A percentile compares a stretch with the other conserved stretches of the same genome.
phyloP scores from a whole-genome alignment of 2,888 invertebrate genomes.

The Sinelater perroti region DNA sequence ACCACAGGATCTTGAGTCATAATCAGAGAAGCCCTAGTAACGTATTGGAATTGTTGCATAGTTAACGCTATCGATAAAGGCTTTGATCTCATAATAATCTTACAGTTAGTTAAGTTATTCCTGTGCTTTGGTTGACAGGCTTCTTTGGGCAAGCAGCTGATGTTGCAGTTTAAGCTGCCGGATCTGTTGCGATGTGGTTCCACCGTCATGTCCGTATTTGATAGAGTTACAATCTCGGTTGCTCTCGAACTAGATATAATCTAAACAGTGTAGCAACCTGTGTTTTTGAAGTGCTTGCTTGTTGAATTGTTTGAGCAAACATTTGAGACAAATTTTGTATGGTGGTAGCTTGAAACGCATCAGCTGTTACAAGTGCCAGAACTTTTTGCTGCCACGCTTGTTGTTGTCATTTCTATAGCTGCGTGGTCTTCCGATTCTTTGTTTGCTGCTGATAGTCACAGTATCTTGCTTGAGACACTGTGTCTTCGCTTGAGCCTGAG shows the following conservation, averaged over 20 bases:
- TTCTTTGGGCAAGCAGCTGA: conserved; percentile 65
- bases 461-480: conserved; percentile 58
- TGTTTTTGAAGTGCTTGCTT: conserved; percentile 63
- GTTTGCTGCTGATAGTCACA: conserved; percentile 55
- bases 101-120: conserved; percentile 65
- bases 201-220: conserved; percentile 63
- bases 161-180: conserved; percentile 72
- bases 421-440: conserved; percentile 63
- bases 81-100: conserved; percentile 75
- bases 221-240: conserved; percentile 63
- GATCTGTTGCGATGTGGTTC: conserved; percentile 70
- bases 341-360: conserved; percentile 50
- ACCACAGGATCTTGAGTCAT: conserved; percentile 68
- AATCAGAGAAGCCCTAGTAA: conserved; percentile 62
- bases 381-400: conserved; percentile 55
- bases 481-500: conserved; percentile 54
- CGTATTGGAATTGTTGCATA: conserved; percentile 79
- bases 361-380: conserved; percentile 48
- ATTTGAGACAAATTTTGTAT: conserved; percentile 57
- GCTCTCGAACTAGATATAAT: conserved; percentile 62
- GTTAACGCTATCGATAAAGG: conserved; percentile 71
- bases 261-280: conserved; percentile 73
- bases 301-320: conserved; percentile 61
- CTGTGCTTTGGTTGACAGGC: conserved; percentile 67
- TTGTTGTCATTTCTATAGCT: conserved; percentile 62